Conservation (phyloP, 2,797 vertebrate species). For the Champsocephalus gunnari region DNA sequence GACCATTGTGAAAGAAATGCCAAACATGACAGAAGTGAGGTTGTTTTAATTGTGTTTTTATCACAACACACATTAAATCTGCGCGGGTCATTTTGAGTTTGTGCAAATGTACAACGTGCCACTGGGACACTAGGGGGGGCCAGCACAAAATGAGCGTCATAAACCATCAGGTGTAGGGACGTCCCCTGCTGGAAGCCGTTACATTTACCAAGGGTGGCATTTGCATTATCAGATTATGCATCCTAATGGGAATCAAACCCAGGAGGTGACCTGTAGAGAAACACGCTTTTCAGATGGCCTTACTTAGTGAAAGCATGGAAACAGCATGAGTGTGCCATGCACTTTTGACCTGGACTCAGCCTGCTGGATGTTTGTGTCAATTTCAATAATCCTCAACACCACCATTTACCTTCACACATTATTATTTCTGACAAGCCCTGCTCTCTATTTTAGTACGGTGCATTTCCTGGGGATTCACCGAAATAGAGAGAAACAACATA, state of each 20-base stretch:
- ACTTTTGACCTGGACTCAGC: conserved; percentile 31
- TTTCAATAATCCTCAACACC: conserved; percentile 21
- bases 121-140: conserved; percentile 12
- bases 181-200: conserved; percentile 39
- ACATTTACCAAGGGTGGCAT: conserved; percentile 43
- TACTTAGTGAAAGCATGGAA: conserved; percentile 6
- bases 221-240: conserved; percentile 25
- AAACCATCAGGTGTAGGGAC: conserved; percentile 48
- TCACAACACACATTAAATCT: background rate
- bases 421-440: conserved; percentile 23
- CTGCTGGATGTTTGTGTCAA: conserved; percentile 4
- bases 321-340: background rate
- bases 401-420: background rate
- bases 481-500: conserved; percentile 13
- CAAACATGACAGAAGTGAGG: background rate
- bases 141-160: conserved; percentile 46
- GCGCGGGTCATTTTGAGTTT: conserved; percentile 13
- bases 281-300: background rate
- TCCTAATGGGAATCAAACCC: background rate
- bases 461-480: conserved; percentile 17
- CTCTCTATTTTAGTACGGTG: conserved; percentile 17
- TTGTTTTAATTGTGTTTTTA: conserved; percentile 2
- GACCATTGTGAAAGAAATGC: background rate
- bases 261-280: background rate
- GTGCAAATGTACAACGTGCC: conserved; percentile 39